Base-by-base conservation (phyloP, 92 coral and sea anemone genomes). In the Porites evermanni region DNA sequence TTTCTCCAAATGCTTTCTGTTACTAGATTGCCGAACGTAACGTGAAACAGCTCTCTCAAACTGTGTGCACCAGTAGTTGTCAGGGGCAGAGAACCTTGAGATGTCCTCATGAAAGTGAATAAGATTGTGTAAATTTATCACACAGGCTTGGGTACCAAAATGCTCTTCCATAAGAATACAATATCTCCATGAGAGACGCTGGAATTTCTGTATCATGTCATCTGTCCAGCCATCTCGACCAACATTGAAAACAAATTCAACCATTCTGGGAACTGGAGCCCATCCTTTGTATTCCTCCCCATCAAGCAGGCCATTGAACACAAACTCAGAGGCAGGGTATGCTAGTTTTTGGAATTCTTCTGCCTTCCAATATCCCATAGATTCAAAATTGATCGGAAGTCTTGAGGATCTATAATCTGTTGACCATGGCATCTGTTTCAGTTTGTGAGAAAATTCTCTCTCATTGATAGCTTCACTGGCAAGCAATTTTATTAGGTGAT, bases 221-320 rank as follows among this genome's bases (percentile, higher is more conserved):
- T 59, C 73, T 69, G 93, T 86, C 91, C 93, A 91, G 67, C 93
- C 93, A 87, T 86, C 67, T 83, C 81, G 79, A 29, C 94, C 94
- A 77, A 71, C 77, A 83, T 87, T 87, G 75, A 86, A 91, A 56
- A 91, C 86, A 78, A 82, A 82, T 66, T 91, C 94, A 47, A 91
- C 89, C 56, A 91, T 63, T 91, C 94, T 87, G 29, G 93, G 91
- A 82, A 91, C 53, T 69, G 94, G 94, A 18, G 94, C 91, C 94
- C 94, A 91, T 59, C 82, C 81, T 59, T 87, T 67, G 53, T 65
- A 70, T 50, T 91, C 86, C 60, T 78, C 84, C 64, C 54, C 91
- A 70, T 75, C 21, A 16, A 91, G 80, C 53, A 91, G 79, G 53
- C 94, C 94, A 54, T 72, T 66, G 59, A 91, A 70, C 64, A 91